These are phyloP conservation scores for Sicus ferrugineus DNA, from an alignment of 2,888 invertebrate species.

Conservation along the genomic window DNA sequence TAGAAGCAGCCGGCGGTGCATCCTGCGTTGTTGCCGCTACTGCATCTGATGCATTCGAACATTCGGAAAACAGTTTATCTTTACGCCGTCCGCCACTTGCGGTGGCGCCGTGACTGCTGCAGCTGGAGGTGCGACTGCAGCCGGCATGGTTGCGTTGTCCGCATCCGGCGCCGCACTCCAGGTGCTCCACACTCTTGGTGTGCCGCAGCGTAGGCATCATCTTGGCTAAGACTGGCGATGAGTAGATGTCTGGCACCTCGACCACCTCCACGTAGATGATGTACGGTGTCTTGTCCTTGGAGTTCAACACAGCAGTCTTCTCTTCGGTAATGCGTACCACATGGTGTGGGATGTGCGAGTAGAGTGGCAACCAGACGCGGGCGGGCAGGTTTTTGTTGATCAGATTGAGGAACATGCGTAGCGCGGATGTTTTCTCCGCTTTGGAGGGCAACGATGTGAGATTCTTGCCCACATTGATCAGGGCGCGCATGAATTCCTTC, in stretches of 20 bases:
- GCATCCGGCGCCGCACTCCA: constrained; percentile 65
- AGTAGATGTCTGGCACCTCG: constrained; percentile 82
- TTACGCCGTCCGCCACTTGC: constrained; percentile 41
- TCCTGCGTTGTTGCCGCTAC: constrained; percentile 30
- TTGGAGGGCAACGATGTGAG: constrained; percentile 83
- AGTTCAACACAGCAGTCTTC: constrained; percentile 97
- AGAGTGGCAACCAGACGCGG: constrained; percentile 95
- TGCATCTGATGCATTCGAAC: constrained; percentile 36
- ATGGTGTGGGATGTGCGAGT: constrained; percentile 85
- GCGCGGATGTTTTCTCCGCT: constrained; percentile 89
- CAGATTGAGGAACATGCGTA: constrained; percentile 91
- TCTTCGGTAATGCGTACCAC: constrained; percentile 96
- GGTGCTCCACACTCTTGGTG: constrained; percentile 93
- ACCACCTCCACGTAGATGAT: constrained; percentile 97
- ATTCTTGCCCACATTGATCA: constrained; percentile 85
- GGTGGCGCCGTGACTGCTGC: constrained; percentile 49
- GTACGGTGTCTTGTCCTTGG: constrained; percentile 90
- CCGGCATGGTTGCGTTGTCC: constrained; percentile 44
- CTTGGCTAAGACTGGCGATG: constrained; percentile 89
- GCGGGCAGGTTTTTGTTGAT: constrained; percentile 97
- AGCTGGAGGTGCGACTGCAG: constrained; percentile 56
- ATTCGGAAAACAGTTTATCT: constrained; percentile 44
- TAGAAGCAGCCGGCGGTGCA: constrained; percentile 20
- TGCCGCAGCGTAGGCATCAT: constrained; percentile 86
- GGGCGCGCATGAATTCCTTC: constrained; percentile 85